Evolutionary conservation across 1,140 invertebrate genomes (phyloP), one percentile per base, ranked within the genome.

Genomic region (Atopsyche davidsoni): DNA sequence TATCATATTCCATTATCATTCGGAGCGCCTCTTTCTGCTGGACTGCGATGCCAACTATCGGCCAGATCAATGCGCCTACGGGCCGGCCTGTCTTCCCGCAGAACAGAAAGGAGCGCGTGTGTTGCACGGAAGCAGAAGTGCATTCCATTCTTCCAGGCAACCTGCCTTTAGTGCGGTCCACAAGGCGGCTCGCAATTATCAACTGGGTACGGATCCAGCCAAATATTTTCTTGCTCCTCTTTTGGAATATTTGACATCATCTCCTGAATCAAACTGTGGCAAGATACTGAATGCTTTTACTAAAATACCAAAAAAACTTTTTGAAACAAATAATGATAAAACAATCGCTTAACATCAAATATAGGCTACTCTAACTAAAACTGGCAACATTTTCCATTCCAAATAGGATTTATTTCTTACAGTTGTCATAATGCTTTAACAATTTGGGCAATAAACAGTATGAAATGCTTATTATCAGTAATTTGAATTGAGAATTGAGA

Each of bases 51-150:
- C 87, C 69, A 97, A 96, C 69, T 96, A 90, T 64, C 79, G 92
- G 43, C 85, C 92, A 7, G 92, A 96, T 73, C 92, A 96, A 65
- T 96, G 92, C 65, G 92, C 93, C 86, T 96, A 96, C 60, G 85
- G 82, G 64, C 89, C 84, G 62, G 83, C 89, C 3, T 96, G 93
- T 62, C 75, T 76, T 32, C 74, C 77, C 46, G 90, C 89, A 4
- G 82, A 87, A 53, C 69, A 77, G 42, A 59, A 79, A n/a, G 92
- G 92, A 3, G 81, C 91, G 10, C 73, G 80, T 50, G 78, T 96
- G 2, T 61, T 96, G n/a, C 94, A 97, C 69, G 94, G 92, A 2
- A 93, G 87, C 56, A 72, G 92, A 45, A 79, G 83, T 9, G 86
- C 83, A 21, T 95, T 95, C 68, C 87, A 92, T 63, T 85, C 81